These are phyloP conservation scores for Thomomys bottae DNA, from an alignment of 2,113 vertebrate genomes.

Conservation along the genomic window DNA sequence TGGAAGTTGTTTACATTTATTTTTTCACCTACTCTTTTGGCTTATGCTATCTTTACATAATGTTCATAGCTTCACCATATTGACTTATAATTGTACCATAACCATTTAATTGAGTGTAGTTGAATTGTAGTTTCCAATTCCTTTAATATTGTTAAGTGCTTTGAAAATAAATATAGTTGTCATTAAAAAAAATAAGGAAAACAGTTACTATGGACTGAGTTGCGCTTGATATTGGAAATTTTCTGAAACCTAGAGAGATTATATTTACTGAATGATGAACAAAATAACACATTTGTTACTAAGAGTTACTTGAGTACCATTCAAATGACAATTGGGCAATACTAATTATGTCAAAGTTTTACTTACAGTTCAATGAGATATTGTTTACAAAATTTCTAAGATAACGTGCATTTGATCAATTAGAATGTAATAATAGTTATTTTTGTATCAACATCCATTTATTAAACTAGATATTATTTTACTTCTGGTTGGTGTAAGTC, in stretches of 20 bases:
- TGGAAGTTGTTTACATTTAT: too few species aligned
- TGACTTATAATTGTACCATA: too few species aligned
- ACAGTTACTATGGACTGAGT: neutral
- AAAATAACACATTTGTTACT: neutral
- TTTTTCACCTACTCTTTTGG: too few species aligned
- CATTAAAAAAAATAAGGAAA: too few species aligned
- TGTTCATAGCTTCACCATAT: too few species aligned
- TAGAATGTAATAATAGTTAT: neutral
- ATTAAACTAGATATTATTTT: neutral
- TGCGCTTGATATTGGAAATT: neutral
- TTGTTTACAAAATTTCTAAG: neutral
- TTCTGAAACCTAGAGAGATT: neutral
- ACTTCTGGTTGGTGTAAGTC: neutral
- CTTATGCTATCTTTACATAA: too few species aligned
- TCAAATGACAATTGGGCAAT: neutral
- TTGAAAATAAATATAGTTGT: too few species aligned
- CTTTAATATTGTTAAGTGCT: too few species aligned
- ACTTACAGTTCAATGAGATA: neutral
- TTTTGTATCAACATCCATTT: neutral
- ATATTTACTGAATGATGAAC: accelerated
- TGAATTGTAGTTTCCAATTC: too few species aligned
- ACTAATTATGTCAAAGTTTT: neutral
- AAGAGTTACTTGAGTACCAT: neutral
- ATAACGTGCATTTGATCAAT: neutral
- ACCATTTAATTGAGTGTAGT: too few species aligned